A percentile compares a stretch with the other conserved stretches of the same genome.
Evolutionary conservation across 2,888 invertebrate genomes (phyloP).

Genomic region (Apomyelois bistriatella): DNA sequence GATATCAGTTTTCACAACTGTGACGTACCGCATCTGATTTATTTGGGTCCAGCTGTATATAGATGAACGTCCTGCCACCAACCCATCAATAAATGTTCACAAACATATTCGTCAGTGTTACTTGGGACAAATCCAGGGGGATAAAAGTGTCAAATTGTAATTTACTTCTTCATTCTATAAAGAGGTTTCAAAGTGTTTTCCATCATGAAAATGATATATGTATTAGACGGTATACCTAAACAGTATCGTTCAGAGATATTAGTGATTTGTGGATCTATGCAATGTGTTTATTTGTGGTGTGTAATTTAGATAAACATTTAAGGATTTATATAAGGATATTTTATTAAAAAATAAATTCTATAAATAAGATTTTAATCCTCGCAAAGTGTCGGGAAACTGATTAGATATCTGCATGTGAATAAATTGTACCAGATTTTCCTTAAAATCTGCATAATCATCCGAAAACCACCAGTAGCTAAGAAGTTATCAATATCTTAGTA

Average conservation of each 20-base stretch:
- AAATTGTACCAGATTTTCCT: no score
- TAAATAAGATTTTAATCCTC: no score
- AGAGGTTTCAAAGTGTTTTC: conserved; percentile 4
- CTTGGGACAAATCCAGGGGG: conserved; percentile 19
- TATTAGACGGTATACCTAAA: background rate
- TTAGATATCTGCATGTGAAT: no score
- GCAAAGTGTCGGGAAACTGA: no score
- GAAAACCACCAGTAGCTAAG: no score
- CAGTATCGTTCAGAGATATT: background rate
- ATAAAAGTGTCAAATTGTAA: conserved; percentile 19
- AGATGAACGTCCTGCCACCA: conserved; percentile 45
- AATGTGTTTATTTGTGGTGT: no score
- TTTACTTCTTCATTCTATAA: conserved; percentile 2
- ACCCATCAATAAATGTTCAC: conserved; percentile 59
- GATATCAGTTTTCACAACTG: conserved; percentile 54
- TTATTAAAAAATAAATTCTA: no score
- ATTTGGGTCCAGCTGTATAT: conserved; percentile 54
- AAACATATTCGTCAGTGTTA: conserved; percentile 44
- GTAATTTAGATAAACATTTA: no score
- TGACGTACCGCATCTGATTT: conserved; percentile 40
- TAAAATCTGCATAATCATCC: no score
- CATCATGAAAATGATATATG: background rate
- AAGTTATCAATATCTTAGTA: no score
- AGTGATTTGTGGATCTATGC: background rate
- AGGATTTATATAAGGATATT: no score